Evolutionary conservation across 2,113 vertebrate genomes (phyloP).

Genomic region (Hipposideros armiger): DNA sequence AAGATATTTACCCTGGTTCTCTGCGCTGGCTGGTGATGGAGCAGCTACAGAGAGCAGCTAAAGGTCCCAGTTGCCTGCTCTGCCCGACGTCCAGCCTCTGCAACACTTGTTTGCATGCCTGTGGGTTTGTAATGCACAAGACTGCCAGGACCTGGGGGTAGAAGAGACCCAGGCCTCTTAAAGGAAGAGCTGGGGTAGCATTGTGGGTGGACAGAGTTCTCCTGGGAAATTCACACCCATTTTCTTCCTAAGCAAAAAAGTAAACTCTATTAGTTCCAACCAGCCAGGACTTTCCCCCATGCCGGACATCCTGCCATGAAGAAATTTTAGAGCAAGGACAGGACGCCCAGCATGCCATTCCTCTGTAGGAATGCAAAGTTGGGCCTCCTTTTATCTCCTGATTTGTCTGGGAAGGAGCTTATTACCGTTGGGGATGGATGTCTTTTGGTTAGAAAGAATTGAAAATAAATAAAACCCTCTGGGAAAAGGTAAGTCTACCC

Average conservation of each 20-base stretch:
- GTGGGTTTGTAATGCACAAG: slow-evolving; percentile 27
- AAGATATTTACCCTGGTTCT: neutral
- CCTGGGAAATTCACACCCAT: slow-evolving; percentile 63
- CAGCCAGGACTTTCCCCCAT: slow-evolving; percentile 70
- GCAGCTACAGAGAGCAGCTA: neutral
- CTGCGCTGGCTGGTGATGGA: neutral
- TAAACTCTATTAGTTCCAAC: slow-evolving; percentile 78
- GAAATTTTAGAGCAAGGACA: slow-evolving; percentile 72
- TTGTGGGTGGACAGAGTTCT: slow-evolving; percentile 50
- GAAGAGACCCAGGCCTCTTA: slow-evolving; percentile 53
- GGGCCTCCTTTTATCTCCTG: slow-evolving; percentile 68
- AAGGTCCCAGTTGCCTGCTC: neutral
- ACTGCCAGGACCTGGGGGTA: neutral
- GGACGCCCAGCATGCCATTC: slow-evolving; percentile 53
- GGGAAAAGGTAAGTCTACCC: slow-evolving; percentile 76
- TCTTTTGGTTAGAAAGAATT: slow-evolving; percentile 67
- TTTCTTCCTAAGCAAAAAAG: slow-evolving; percentile 66
- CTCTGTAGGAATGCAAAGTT: slow-evolving; percentile 69
- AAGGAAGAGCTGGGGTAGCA: neutral
- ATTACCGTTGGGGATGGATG: slow-evolving; percentile 61
- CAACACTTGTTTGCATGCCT: slow-evolving; percentile 7
- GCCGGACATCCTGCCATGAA: slow-evolving; percentile 74
- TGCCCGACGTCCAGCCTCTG: neutral
- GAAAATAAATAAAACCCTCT: slow-evolving; percentile 72
- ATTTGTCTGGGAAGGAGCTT: slow-evolving; percentile 64